Conservation (phyloP, 2,797 vertebrate genomes). For the Semotilus atromaculatus region DNA sequence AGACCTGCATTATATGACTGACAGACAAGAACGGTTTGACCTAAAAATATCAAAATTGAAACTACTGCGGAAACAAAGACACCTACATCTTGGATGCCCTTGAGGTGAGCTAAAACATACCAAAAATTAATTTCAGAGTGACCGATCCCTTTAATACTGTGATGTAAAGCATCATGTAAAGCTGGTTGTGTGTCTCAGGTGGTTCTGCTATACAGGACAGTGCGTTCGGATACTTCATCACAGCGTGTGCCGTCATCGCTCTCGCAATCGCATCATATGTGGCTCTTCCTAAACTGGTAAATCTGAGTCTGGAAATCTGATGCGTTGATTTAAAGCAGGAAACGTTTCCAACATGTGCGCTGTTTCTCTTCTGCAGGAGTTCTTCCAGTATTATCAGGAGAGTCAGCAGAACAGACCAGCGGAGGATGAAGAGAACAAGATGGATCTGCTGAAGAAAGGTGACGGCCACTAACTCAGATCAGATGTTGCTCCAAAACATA, state of each 20-base stretch:
- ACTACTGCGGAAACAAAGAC: no score
- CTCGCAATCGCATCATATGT: constrained; percentile 75
- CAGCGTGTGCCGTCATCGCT: constrained; percentile 78
- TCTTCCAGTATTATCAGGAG: constrained; percentile 83
- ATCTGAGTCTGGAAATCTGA: not conserved
- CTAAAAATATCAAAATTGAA: no score
- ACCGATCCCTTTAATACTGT: no score
- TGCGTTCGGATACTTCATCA: constrained; percentile 86
- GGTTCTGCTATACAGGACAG: constrained; percentile 75
- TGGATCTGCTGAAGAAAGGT: constrained; percentile 83
- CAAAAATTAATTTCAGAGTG: no score
- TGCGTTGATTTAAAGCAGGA: not conserved
- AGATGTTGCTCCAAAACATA: not conserved
- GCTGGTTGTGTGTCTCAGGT: constrained; percentile 64
- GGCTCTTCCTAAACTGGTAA: constrained; percentile 77
- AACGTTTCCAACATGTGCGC: not conserved
- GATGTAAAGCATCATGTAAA: not conserved
- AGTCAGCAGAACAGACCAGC: constrained; percentile 59
- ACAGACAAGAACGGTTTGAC: no score
- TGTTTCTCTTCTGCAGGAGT: constrained; percentile 75
- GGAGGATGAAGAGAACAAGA: constrained; percentile 46
- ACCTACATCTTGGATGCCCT: no score
- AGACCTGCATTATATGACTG: no score
- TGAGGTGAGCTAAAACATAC: no score
- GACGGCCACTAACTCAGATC: not conserved